These are phyloP conservation scores for Tetrax tetrax DNA, from an alignment of 2,113 vertebrate species.

Conservation along the genomic window DNA sequence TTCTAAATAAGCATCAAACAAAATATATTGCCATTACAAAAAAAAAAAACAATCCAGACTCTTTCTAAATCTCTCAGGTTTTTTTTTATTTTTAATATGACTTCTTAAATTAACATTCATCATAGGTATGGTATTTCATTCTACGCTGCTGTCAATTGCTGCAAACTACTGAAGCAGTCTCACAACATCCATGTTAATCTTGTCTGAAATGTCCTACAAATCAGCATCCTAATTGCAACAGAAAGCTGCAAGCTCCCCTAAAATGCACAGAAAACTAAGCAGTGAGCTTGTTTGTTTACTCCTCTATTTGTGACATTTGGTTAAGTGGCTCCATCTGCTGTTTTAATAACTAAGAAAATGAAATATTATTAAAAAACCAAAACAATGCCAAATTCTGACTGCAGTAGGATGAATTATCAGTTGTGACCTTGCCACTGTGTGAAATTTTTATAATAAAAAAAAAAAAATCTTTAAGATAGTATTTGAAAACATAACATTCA, in stretches of 20 bases:
- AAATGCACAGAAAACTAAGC: not conserved
- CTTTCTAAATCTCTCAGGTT: not conserved
- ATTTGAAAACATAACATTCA: not conserved
- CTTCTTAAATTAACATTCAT: not conserved
- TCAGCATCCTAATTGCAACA: not conserved
- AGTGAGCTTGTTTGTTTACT: not conserved
- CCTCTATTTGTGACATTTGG: not conserved
- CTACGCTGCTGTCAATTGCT: not conserved
- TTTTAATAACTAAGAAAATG: not conserved
- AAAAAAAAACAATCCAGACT: not conserved
- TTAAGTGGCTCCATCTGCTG: constrained; percentile 68
- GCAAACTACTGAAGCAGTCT: not conserved
- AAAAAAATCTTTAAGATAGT: not conserved
- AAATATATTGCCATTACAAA: not conserved
- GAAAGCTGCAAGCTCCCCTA: not conserved
- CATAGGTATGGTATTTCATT: not conserved
- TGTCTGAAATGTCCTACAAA: not conserved
- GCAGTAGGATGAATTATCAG: not conserved
- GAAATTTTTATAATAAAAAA: not conserved
- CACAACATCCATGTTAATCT: not conserved
- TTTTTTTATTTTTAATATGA: not conserved
- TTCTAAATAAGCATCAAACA: not conserved
- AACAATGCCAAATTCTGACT: not conserved
- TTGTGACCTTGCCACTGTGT: not conserved
- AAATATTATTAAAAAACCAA: not conserved